These are phyloP conservation scores for Onychomys torridus DNA, from an alignment of 2,797 vertebrate species.

Conservation along the genomic window DNA sequence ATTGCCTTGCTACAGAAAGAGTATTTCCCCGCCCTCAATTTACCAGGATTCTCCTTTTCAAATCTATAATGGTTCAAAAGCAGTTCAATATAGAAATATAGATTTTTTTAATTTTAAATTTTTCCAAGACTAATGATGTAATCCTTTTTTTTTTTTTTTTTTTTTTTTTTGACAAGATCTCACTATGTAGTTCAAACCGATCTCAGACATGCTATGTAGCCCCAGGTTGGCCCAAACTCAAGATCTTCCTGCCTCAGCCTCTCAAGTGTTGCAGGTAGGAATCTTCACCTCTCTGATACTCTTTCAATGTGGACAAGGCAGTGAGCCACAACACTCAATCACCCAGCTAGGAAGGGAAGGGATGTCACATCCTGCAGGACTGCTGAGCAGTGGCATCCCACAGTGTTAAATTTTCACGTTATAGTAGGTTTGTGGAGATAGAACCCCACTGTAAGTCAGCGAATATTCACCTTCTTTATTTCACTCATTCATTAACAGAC, in stretches of 20 bases:
- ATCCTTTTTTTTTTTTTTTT: background rate
- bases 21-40: background rate
- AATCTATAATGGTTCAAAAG: background rate
- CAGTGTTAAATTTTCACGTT: background rate
- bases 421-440: background rate
- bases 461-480: background rate
- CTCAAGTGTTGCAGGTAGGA: accelerated
- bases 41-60: background rate
- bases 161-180: background rate
- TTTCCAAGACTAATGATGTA: background rate
- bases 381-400: background rate
- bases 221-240: background rate
- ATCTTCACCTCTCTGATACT: background rate
- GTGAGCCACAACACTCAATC: background rate
- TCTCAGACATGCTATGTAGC: background rate
- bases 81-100: background rate
- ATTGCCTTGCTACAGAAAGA: background rate
- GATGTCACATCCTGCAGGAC: background rate
- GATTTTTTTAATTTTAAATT: background rate
- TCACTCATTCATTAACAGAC: background rate
- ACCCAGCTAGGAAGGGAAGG: background rate
- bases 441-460: background rate
- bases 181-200: background rate
- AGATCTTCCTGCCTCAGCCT: background rate
- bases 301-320: background rate